phyloP scores from a whole-genome alignment of 2,113 vertebrate species.

The Eretmodus cyanostictus region DNA sequence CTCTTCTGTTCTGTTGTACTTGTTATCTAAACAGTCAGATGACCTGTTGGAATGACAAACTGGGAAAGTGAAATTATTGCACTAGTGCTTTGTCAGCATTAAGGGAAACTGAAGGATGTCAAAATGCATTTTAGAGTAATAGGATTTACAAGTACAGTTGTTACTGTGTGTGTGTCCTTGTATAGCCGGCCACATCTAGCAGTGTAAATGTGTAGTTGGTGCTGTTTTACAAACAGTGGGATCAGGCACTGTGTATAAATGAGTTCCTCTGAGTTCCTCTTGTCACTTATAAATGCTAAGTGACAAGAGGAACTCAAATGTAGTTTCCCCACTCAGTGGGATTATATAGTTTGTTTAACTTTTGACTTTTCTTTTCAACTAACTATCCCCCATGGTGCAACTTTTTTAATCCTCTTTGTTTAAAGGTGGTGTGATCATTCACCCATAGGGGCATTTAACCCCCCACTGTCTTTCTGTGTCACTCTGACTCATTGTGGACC shows the following conservation, averaged over 20 bases:
- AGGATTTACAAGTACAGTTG: background rate
- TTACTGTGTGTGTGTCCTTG: background rate
- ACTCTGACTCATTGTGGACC: background rate
- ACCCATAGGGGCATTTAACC: background rate
- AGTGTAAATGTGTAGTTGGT: background rate
- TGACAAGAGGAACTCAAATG: background rate
- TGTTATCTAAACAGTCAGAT: background rate
- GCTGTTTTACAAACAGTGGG: background rate
- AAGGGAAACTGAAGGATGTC: background rate
- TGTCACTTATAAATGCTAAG: background rate
- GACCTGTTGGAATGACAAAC: background rate
- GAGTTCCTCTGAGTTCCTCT: background rate
- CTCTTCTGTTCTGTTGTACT: background rate
- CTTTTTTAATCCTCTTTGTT: background rate
- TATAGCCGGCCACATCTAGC: background rate
- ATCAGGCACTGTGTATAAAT: background rate
- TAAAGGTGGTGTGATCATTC: background rate
- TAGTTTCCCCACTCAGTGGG: background rate
- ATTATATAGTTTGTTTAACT: background rate
- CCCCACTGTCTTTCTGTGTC: constrained; percentile 5
- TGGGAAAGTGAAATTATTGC: background rate
- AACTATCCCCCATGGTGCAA: background rate
- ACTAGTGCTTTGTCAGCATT: background rate
- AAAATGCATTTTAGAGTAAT: background rate
- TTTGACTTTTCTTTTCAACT: background rate